Base-by-base conservation (phyloP, 2,113 vertebrate genomes). In the Stigmatopora nigra region DNA sequence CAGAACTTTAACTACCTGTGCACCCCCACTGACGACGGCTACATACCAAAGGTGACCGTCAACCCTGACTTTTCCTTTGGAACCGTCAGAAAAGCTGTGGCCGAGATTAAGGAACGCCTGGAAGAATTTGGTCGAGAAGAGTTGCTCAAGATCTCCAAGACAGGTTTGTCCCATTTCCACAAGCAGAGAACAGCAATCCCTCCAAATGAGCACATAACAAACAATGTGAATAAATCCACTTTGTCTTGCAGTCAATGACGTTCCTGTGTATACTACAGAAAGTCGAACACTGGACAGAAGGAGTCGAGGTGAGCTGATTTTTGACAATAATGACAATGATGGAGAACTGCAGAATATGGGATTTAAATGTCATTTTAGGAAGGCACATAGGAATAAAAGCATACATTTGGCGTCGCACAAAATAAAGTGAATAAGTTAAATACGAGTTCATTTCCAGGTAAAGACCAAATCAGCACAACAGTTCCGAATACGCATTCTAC, bases 1-100 rank as follows among this genome's bases (percentile, higher is more conserved):
- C 76, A 91, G 91, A 92, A 92, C 77, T 92, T 92, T 75, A 89
- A 92, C 79, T 92, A 91, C 84, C 88, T 92, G 20, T 91, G 90
- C 78, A 91, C 90, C 51, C 91, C 91, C 46, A 90, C 91, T 0
- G 91, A 92, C 13, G 91, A 91, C 2, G 86, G 90, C 73, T 87
- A 89, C 78, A 86, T 92, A 58, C 91, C 91, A 22, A 84, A 70
- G 71, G 91, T 91, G 63, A 84, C 85, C 0, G 73, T 92, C 4
- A 92, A 92, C 72, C 90, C 91, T 0, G 91, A 91, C 78, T 91
- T 91, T 69, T 91, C 91, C 44, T 92, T 92, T 41, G 85, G 76
- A 0, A 64, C 87, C 0, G 91, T 88, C 63, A 88, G 91, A 76
- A 92, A 91, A 81, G 90, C 91, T 0, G 91, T 92, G 47, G 85